Base-by-base conservation (phyloP, 2,888 invertebrate genomes). In the Schizotus pectinicornis region DNA sequence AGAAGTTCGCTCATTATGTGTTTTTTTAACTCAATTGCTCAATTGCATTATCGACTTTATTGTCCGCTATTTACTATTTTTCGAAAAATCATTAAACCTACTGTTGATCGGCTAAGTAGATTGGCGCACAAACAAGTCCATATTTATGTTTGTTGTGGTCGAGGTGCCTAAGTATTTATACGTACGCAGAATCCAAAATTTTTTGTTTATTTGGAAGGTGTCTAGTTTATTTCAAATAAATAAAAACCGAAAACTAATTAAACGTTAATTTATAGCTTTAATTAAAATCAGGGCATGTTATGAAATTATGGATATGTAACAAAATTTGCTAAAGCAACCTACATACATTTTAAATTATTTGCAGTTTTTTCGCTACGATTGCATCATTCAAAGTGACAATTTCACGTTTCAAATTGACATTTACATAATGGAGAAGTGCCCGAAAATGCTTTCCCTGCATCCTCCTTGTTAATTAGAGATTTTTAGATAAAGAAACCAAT, bases 341-440 rank as follows among this genome's bases (percentile, higher is more conserved):
- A 54, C 54, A 47, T 54, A 32, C 47, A 54, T 54, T 54, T 54
- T 54, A 53, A 53, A 53, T 46, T 11, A 43, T 14, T 50, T 50
- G 31, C 43, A 31, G 7, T 43, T 52, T 52, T 53, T 35, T 32
- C 9, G 13, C 32, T 31, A 7, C 34, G 36, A 35, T 54, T 54
- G 54, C 54, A 54, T 54, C 54, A 54, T 54, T 35, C 30, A 41
- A 52, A 54, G 47, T 54, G 54, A 54, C 54, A 54, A 54, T 54
- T 47, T 54, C 46, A 39, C 42, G 41, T 54, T 47, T 45, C 45
- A 46, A 39, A 45, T 46, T 30, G 38, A 38, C 45, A 36, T 45
- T 53, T 53, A 53, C 32, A 32, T 53, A 53, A 46, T 53, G 45
- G 37, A 42, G 36, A 41, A 22, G 22, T 22, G 5, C 5, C 36